A percentile compares a stretch with the other conserved stretches of the same genome.
Evolutionary conservation across 2,797 vertebrate genomes (phyloP).

Genomic region (Semotilus atromaculatus): DNA sequence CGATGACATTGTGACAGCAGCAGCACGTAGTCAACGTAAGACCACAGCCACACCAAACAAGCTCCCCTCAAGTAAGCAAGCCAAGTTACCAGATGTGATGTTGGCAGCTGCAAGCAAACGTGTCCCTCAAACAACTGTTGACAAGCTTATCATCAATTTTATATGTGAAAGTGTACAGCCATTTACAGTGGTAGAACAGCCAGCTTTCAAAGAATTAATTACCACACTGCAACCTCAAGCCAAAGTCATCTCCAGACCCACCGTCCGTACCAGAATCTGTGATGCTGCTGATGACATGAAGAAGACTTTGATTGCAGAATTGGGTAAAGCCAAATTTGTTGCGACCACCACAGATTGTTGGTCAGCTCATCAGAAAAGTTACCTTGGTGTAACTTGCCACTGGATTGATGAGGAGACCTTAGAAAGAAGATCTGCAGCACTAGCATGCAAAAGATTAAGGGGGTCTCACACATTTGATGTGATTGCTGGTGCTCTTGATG

Average conservation of each 20-base stretch:
- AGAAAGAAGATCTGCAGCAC: background rate
- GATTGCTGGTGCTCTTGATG: conserved; percentile 46
- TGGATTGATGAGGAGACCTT: no score
- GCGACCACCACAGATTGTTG: conserved; percentile 40
- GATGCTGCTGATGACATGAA: conserved; percentile 37
- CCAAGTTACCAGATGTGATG: conserved; percentile 42
- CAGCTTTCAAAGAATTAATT: conserved; percentile 44
- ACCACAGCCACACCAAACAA: conserved; percentile 24
- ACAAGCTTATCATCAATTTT: conserved; percentile 25
- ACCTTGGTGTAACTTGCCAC: no score
- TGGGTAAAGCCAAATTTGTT: conserved; percentile 41
- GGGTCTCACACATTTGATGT: conserved; percentile 34
- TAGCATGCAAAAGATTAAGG: conserved; percentile 49
- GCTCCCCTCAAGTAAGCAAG: conserved; percentile 33
- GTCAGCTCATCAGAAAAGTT: background rate
- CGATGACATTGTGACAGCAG: conserved; percentile 24
- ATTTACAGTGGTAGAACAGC: conserved; percentile 42
- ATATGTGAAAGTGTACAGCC: conserved; percentile 15
- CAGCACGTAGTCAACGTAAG: background rate
- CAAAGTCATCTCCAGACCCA: conserved; percentile 43
- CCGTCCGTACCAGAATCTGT: conserved; percentile 34
- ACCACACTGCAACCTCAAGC: conserved; percentile 45
- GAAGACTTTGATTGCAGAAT: conserved; percentile 34
- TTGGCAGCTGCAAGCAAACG: background rate
- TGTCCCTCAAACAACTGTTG: background rate